Base-by-base conservation (phyloP, 2,888 invertebrate species). In the Apodemia hepburni region DNA sequence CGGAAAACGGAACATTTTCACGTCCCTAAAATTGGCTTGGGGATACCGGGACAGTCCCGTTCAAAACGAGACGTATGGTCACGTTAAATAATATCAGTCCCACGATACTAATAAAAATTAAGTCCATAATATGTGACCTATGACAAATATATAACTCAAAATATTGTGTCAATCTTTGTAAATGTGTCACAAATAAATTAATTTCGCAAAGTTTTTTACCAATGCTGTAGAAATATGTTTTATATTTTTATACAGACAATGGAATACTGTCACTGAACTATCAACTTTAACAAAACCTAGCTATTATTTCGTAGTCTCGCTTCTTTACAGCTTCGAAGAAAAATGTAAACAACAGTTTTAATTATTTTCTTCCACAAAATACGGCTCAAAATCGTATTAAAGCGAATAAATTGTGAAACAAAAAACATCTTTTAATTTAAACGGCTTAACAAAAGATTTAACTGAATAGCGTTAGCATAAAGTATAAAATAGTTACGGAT, bases 341-440 rank as follows among this genome's bases (percentile, higher is more conserved):
- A n/a, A 29, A 29, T 27, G 22, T 27, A 54, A 51, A 57, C 27
- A 57, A 27, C 27, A n/a, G 27, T 57, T 51, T 57, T 57, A 57
- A 57, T 57, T 57, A 57, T 57, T 57, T 29, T 57, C 29, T 57
- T 27, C 8, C 57, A 57, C 57, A 27, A 57, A 57, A 57, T 27
- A 57, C 57, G n/a, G 57, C 29, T 57, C 29, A 57, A 57, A 15
- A 15, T 27, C 8, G 57, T 57, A 29, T 57, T 29, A 57, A 57
- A 57, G 57, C 57, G 29, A 29, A 57, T 29, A 57, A 57, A 57
- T 57, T 57, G 57, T 8, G 29, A 57, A 57, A 15, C 15, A 57
- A 57, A 33, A 57, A 57, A 29, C 29, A 29, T 29, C 15, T 57
- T 57, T 57, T 57, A 27, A 29, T 57, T 29, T 57, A 29, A 57